These are phyloP conservation scores for Prinia subflava DNA, from an alignment of 2,113 vertebrate genomes.

Conservation along the genomic window DNA sequence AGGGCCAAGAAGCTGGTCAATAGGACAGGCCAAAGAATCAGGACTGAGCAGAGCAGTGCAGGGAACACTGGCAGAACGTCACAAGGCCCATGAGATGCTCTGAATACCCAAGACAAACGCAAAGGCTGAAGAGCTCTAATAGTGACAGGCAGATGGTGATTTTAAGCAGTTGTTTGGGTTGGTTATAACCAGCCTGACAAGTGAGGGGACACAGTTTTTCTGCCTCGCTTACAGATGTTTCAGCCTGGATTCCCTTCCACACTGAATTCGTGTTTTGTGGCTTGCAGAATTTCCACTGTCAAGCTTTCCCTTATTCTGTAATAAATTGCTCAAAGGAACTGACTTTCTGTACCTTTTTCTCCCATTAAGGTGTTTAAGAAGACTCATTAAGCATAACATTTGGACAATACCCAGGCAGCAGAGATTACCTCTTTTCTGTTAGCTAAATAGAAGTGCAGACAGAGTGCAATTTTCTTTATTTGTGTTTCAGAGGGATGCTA, in stretches of 20 bases:
- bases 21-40: background rate
- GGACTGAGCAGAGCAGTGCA: background rate
- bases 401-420: background rate
- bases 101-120: background rate
- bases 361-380: background rate
- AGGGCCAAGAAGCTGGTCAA: accelerated
- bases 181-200: background rate
- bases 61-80: background rate
- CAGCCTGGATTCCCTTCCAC: background rate
- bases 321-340: background rate
- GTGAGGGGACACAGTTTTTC: background rate
- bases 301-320: background rate
- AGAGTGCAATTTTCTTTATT: background rate
- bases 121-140: background rate
- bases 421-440: background rate
- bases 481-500: background rate
- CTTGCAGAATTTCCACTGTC: background rate
- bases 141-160: background rate
- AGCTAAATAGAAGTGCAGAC: background rate
- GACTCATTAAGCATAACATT: background rate
- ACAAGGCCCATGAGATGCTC: accelerated
- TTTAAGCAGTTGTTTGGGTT: background rate
- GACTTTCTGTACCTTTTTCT: background rate
- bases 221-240: background rate
- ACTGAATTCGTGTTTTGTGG: background rate